Percentiles rank a stretch among this genome's conserved stretches.
These are phyloP conservation scores for Solen grandis DNA, from an alignment of 1,140 invertebrate genomes.

Conservation along the genomic window DNA sequence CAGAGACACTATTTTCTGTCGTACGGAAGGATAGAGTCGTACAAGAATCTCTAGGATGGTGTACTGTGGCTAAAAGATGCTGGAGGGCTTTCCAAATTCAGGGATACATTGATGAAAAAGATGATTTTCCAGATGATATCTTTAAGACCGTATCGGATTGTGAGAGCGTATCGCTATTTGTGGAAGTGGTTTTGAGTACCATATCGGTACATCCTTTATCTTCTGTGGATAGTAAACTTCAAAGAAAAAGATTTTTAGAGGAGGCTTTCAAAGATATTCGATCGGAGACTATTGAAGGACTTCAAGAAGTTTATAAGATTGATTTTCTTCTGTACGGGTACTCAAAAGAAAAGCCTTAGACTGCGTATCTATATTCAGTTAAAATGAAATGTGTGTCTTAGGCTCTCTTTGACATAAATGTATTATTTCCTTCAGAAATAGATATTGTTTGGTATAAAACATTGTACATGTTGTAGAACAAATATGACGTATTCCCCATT, in stretches of 20 bases:
- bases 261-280: constrained; percentile 7
- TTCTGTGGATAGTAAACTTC: constrained; percentile 4
- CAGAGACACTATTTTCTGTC: not conserved
- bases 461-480: no score
- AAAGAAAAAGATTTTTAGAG: not conserved
- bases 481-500: no score
- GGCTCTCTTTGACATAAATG: no score
- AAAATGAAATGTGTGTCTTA: no score
- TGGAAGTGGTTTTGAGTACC: not conserved
- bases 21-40: not conserved
- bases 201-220: not conserved
- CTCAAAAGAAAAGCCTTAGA: no score
- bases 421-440: no score
- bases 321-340: constrained; percentile 40
- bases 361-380: no score
- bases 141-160: not conserved
- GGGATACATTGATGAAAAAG: constrained; percentile 36
- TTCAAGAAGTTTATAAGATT: constrained; percentile 36
- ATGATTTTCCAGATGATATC: constrained; percentile 3
- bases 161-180: not conserved
- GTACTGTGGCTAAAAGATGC: not conserved
- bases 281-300: constrained; percentile 6
- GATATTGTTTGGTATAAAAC: no score
- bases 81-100: constrained; percentile 53
- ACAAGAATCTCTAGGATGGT: constrained; percentile 11